Conservation (phyloP, 2,888 invertebrate species). For the Coenonympha glycerion region DNA sequence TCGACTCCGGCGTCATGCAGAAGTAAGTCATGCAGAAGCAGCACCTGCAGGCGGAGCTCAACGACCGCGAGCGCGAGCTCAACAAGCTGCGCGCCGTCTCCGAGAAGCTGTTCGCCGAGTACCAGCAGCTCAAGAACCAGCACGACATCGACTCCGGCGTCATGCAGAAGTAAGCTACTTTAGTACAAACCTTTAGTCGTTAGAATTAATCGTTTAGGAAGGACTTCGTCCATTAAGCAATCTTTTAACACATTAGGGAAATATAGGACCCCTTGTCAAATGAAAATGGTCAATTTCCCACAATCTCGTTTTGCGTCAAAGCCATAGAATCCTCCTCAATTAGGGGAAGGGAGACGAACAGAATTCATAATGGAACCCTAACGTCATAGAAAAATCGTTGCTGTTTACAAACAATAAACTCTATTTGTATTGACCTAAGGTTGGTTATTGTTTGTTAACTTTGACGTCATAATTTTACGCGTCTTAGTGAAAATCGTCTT, state of each 20-base stretch:
- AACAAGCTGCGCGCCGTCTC: slow-evolving; percentile 76
- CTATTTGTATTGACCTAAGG: neutral
- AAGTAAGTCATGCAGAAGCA: too few relatives aligned
- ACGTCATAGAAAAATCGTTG: slow-evolving; percentile 1
- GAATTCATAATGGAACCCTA: slow-evolving; percentile 20
- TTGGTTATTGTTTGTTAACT: neutral
- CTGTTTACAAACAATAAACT: neutral
- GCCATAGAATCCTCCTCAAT: slow-evolving; percentile 19
- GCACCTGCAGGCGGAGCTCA: too few relatives aligned
- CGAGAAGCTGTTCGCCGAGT: slow-evolving; percentile 77
- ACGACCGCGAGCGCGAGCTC: slow-evolving; percentile 77
- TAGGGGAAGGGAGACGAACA: slow-evolving; percentile 20
- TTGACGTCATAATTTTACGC: neutral
- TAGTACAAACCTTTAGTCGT: too few relatives aligned
- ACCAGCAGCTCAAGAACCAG: slow-evolving; percentile 83
- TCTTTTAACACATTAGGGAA: neutral
- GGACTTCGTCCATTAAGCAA: neutral
- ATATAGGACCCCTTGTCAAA: neutral
- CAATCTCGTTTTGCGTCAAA: slow-evolving; percentile 3
- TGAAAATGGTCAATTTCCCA: slow-evolving; percentile 6
- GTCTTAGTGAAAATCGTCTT: neutral
- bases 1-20: slow-evolving; percentile 83
- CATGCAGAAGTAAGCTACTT: slow-evolving; percentile 83
- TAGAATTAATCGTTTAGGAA: neutral
- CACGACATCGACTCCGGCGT: slow-evolving; percentile 84